Evolutionary conservation across 2,113 vertebrate species (phyloP).

Genomic region (Puntigrus tetrazona): DNA sequence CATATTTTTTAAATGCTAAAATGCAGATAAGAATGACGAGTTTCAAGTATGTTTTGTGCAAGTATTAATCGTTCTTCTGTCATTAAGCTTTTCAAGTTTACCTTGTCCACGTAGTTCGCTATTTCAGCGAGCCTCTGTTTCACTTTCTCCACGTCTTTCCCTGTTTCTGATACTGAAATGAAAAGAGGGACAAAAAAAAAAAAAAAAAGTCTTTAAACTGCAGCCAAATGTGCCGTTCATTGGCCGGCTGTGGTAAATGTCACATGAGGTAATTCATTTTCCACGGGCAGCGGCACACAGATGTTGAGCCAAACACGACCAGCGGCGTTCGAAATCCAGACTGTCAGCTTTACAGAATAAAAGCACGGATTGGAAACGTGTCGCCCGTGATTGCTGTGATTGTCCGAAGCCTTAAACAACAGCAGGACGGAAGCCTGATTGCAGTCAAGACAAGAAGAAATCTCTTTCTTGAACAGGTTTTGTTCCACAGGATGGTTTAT

Average conservation of each 20-base stretch:
- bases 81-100: constrained; percentile 65
- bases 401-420: not conserved
- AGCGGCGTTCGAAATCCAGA: constrained; percentile 22
- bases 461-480: not conserved
- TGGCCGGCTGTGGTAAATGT: constrained; percentile 31
- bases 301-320: constrained; percentile 40
- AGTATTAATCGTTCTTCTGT: not conserved
- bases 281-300: constrained; percentile 38
- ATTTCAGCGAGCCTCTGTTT: constrained; percentile 96
- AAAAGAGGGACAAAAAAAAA: constrained; percentile 40
- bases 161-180: constrained; percentile 92
- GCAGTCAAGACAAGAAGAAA: not conserved
- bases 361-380: constrained; percentile 22
- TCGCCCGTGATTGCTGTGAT: constrained; percentile 19
- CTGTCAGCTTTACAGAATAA: constrained; percentile 30
- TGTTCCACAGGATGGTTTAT: not conserved
- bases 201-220: constrained; percentile 25
- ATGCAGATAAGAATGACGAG: not conserved
- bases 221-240: constrained; percentile 29
- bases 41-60: not conserved
- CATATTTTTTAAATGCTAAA: not conserved
- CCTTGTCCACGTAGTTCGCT: constrained; percentile 98
- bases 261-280: constrained; percentile 50
- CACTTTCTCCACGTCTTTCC: constrained; percentile 96
- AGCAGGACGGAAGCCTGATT: not conserved